These are phyloP conservation scores for Clarias magur DNA, from an alignment of 2,113 vertebrate species.

Conservation along the genomic window DNA sequence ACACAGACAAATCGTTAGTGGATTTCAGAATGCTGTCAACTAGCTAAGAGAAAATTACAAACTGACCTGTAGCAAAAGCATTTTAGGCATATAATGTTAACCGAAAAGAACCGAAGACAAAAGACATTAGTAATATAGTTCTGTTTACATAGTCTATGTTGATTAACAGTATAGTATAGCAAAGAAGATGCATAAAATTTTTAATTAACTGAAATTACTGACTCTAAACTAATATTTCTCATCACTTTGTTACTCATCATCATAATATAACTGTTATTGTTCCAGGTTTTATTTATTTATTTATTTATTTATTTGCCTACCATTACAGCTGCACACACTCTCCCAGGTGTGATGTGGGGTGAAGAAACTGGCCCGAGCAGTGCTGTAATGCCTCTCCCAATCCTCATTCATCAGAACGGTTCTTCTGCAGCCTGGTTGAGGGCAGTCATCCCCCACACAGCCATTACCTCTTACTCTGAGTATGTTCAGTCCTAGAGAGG, in stretches of 20 bases:
- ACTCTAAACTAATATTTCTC: neutral
- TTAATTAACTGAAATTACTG: neutral
- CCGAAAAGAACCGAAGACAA: neutral
- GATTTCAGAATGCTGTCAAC: neutral
- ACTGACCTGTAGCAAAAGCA: neutral
- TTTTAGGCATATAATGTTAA: neutral
- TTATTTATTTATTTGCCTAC: conserved; percentile 63
- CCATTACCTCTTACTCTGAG: conserved; percentile 76
- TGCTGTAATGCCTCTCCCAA: conserved; percentile 80
- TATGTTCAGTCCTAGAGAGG: conserved; percentile 78
- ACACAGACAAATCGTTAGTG: conserved; percentile 28
- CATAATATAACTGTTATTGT: conserved; percentile 31
- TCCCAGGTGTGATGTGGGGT: conserved; percentile 85
- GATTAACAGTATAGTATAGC: neutral
- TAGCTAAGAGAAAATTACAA: neutral
- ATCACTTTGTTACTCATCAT: conserved; percentile 44
- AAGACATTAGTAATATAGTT: neutral
- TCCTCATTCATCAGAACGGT: conserved; percentile 78
- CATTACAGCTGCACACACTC: conserved; percentile 87
- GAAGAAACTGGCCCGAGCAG: conserved; percentile 84
- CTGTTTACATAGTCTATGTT: neutral
- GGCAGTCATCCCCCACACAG: conserved; percentile 79
- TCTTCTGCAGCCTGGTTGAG: conserved; percentile 79
- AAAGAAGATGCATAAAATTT: neutral
- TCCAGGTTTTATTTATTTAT: neutral